Evolutionary conservation across 2,797 vertebrate species (phyloP).

Genomic region (Carapus acus): DNA sequence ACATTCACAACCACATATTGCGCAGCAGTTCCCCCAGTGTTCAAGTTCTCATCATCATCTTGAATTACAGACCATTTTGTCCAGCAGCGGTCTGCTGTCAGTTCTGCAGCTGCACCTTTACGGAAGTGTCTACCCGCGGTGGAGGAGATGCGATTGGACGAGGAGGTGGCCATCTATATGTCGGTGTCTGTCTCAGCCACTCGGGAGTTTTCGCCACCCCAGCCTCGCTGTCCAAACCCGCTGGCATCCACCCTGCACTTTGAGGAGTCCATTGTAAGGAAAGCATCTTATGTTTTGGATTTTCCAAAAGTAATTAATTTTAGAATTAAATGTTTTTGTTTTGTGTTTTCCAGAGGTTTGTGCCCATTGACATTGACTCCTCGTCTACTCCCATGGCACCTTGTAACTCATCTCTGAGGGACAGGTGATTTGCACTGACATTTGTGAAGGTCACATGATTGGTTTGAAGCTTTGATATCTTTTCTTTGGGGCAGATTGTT

Average conservation of each 20-base stretch:
- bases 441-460: neutral
- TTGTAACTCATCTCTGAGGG: conserved; percentile 21
- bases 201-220: conserved; percentile 28
- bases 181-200: conserved; percentile 25
- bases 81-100: conserved; percentile 35
- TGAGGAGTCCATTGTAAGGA: conserved; percentile 69
- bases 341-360: conserved; percentile 66
- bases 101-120: conserved; percentile 43
- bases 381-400: conserved; percentile 13
- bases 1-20: too few relatives aligned
- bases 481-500: too few relatives aligned
- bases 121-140: conserved; percentile 53
- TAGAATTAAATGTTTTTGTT: conserved; percentile 1
- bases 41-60: neutral
- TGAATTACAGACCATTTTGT: conserved; percentile 31
- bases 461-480: neutral
- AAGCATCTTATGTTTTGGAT: neutral
- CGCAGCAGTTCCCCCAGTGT: too few relatives aligned
- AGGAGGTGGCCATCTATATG: conserved; percentile 71
- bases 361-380: conserved; percentile 54
- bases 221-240: conserved; percentile 68
- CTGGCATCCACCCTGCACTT: conserved; percentile 64
- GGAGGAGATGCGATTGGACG: conserved; percentile 69
- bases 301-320: neutral
- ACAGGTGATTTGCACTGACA: conserved; percentile 41